Percentiles rank a stretch among this genome's conserved stretches.
Evolutionary conservation across 2,888 invertebrate species (phyloP).

Genomic region (Podotricha telesiphe): DNA sequence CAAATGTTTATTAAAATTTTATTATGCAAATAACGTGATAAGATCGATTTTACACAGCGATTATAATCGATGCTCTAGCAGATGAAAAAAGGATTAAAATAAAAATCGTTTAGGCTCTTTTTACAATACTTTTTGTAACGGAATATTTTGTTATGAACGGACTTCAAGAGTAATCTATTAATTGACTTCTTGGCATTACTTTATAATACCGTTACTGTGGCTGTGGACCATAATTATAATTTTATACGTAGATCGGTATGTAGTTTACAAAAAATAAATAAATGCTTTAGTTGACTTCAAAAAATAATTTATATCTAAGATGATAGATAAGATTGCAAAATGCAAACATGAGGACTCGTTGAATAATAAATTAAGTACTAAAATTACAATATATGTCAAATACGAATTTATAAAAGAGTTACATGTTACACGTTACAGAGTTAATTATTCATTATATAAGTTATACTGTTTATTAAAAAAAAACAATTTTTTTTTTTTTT

Average conservation of each 20-base stretch:
- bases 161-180: slow-evolving; percentile 29
- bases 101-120: slow-evolving; percentile 35
- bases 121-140: slow-evolving; percentile 32
- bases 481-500: too few species aligned
- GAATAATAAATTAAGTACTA: not conserved
- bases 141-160: slow-evolving; percentile 34
- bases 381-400: too few species aligned
- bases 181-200: slow-evolving; percentile 34
- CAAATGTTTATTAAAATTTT: slow-evolving; percentile 44
- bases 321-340: not conserved
- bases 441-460: too few species aligned
- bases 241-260: not conserved
- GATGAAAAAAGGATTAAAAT: slow-evolving; percentile 53
- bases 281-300: not conserved
- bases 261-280: not conserved
- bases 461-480: too few species aligned
- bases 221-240: not conserved
- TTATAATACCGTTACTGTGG: slow-evolving; percentile 29
- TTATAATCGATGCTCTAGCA: slow-evolving; percentile 59
- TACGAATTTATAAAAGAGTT: too few species aligned
- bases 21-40: slow-evolving; percentile 64
- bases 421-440: too few species aligned
- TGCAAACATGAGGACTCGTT: not conserved
- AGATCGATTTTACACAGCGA: slow-evolving; percentile 63
- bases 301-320: not conserved